Evolutionary conservation across 2,113 vertebrate species (phyloP).

Genomic region (Burhinus oedicnemus): DNA sequence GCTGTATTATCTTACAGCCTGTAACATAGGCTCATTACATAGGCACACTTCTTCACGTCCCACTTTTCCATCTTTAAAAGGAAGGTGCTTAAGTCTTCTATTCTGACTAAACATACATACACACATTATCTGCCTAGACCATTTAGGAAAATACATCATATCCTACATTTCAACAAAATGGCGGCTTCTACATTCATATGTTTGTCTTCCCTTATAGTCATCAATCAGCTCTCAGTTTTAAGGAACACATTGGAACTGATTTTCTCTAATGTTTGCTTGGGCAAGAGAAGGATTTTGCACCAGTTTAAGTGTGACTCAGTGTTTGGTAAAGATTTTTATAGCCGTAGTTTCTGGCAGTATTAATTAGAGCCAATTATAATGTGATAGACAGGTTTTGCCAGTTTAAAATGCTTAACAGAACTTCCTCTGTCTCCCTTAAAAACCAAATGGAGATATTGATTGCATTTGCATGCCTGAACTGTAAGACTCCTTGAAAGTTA

Average conservation of each 20-base stretch:
- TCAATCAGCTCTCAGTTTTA: background rate
- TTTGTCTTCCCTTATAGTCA: background rate
- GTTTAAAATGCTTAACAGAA: slow-evolving; percentile 52
- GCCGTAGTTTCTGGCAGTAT: slow-evolving; percentile 57
- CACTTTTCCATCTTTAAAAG: background rate
- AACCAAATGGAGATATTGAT: slow-evolving; percentile 23
- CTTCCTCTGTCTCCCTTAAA: slow-evolving; percentile 49
- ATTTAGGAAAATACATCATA: background rate
- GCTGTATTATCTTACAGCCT: background rate
- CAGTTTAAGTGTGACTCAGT: slow-evolving; percentile 44
- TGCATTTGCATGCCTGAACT: slow-evolving; percentile 15
- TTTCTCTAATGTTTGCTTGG: slow-evolving; percentile 29
- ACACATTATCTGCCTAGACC: background rate
- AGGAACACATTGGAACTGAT: background rate
- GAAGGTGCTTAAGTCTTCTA: background rate
- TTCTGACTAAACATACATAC: background rate
- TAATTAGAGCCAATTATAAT: slow-evolving; percentile 58
- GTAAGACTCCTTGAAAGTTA: background rate
- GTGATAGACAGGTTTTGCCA: slow-evolving; percentile 58
- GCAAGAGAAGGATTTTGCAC: slow-evolving; percentile 12
- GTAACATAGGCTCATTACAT: background rate
- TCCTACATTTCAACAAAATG: background rate
- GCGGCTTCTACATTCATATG: background rate
- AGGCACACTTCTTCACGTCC: fast-evolving
- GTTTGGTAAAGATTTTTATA: slow-evolving; percentile 61